Conservation (phyloP, 2,113 vertebrate genomes). For the Mustelus asterias region DNA sequence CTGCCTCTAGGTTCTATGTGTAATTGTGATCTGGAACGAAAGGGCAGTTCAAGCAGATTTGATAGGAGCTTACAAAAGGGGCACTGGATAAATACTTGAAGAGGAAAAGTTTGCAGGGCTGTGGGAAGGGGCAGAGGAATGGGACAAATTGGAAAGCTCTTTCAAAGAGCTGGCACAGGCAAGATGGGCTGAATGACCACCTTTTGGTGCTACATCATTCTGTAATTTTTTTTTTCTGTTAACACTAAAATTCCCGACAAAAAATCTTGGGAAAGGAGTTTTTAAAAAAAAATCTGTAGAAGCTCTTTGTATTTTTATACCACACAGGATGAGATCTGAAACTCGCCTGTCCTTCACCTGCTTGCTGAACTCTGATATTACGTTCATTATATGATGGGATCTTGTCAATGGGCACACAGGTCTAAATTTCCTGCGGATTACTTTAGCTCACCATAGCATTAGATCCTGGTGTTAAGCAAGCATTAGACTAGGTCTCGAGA, state of each 20-base stretch:
- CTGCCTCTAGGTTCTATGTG: too few relatives aligned
- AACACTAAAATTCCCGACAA: neutral
- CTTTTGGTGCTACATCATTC: neutral
- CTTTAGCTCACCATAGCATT: neutral
- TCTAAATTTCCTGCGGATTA: neutral
- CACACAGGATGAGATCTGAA: neutral
- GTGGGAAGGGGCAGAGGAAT: neutral
- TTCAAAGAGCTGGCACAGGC: neutral
- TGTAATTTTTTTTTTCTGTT: neutral
- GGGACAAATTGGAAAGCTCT: neutral
- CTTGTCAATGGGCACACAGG: neutral
- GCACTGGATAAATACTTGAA: neutral
- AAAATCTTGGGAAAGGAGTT: neutral
- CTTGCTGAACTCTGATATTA: neutral
- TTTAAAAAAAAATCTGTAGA: neutral
- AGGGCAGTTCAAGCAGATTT: neutral
- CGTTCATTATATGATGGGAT: neutral
- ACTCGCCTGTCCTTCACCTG: neutral
- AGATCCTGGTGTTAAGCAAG: neutral
- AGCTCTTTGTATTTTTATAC: neutral
- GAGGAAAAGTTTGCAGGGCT: neutral
- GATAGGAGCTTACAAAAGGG: neutral
- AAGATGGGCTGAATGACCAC: neutral
- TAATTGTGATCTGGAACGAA: neutral
- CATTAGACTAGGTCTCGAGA: too few relatives aligned